phyloP scores from a whole-genome alignment of 2,888 invertebrate species.

The Limnephilus rhombicus region DNA sequence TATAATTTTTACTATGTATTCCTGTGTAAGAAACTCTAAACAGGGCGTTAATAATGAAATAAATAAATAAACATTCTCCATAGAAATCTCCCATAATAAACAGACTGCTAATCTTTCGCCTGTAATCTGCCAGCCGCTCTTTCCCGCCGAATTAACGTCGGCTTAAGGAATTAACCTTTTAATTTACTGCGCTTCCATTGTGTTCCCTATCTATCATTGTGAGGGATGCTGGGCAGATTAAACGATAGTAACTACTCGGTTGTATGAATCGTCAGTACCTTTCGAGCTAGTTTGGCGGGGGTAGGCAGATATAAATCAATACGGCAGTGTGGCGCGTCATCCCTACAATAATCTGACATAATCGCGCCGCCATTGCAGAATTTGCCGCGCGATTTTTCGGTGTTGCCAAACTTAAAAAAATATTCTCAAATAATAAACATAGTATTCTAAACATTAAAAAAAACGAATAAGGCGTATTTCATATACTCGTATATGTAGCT shows the following conservation, averaged over 20 bases:
- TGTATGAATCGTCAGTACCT: not conserved
- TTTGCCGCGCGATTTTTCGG: constrained; percentile 8
- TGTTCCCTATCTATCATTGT: not conserved
- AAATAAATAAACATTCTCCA: not conserved
- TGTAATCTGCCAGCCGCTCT: not conserved
- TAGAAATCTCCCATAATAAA: not conserved
- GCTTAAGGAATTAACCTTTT: constrained; percentile 18
- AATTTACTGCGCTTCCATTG: constrained; percentile 24
- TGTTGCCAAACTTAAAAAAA: not conserved
- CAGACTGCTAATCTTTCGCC: not conserved
- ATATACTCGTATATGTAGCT: too few species aligned
- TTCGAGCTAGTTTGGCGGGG: not conserved
- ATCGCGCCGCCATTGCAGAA: constrained; percentile 37
- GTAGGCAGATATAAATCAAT: constrained; percentile 38
- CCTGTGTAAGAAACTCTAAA: too few species aligned
- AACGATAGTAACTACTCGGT: not conserved
- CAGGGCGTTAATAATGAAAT: too few species aligned
- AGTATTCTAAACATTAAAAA: too few species aligned
- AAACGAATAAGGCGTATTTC: too few species aligned
- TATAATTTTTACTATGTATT: too few species aligned
- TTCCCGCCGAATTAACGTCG: constrained; percentile 27
- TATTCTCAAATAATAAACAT: not conserved
- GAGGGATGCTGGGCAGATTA: not conserved
- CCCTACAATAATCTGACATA: constrained; percentile 53
- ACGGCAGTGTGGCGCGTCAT: constrained; percentile 17